Percentiles rank a stretch among this genome's conserved stretches.
These are phyloP conservation scores for Anastrepha ludens DNA, from an alignment of 1,140 invertebrate genomes.

Conservation along the genomic window DNA sequence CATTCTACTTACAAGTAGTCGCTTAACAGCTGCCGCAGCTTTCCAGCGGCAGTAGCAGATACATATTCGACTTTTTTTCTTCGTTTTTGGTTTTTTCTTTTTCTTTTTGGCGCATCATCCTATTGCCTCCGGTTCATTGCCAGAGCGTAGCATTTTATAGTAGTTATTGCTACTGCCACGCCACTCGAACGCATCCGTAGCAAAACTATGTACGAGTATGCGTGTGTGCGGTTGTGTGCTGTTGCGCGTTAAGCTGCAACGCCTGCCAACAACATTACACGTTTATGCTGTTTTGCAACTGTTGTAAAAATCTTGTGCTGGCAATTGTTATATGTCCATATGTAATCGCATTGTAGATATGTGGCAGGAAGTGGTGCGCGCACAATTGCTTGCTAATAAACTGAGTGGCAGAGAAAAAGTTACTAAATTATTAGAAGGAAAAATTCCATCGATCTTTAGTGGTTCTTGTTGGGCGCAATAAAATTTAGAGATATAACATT, in stretches of 20 bases:
- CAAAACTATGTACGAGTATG: neutral
- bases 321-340: neutral
- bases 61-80: neutral
- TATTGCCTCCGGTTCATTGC: neutral
- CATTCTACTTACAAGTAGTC: neutral
- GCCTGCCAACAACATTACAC: constrained; percentile 17
- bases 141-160: constrained; percentile 1
- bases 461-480: neutral
- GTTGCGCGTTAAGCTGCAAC: neutral
- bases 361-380: neutral
- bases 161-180: neutral
- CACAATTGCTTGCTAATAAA: constrained; percentile 33
- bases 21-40: neutral
- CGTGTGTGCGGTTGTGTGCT: neutral
- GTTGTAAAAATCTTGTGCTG: neutral
- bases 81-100: neutral
- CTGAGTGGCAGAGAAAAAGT: neutral
- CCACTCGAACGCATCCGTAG: neutral
- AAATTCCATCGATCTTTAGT: neutral
- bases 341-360: neutral
- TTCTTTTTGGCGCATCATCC: neutral
- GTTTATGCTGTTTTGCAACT: neutral
- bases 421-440: neutral
- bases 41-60: neutral
- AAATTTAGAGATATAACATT: neutral